phyloP scores from a whole-genome alignment of 2,113 vertebrate genomes.

The Aspidoscelis tigris region DNA sequence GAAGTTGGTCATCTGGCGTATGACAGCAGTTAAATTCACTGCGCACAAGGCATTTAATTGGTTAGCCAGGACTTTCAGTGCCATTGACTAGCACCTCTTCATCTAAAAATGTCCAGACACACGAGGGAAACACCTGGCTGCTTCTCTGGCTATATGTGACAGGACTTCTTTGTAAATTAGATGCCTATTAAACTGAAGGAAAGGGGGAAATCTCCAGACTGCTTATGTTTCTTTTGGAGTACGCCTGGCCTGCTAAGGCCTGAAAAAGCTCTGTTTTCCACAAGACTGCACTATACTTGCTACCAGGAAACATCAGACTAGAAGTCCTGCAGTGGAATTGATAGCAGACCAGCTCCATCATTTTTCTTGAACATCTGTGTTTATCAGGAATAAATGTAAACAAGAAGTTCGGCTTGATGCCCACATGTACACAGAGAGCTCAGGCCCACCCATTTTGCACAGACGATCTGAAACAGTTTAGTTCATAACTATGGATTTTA shows the following conservation, averaged over 20 bases:
- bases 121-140: conserved; percentile 30
- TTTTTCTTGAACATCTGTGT: neutral
- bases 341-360: neutral
- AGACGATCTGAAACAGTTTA: neutral
- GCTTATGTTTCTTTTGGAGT: conserved; percentile 13
- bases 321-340: neutral
- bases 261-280: neutral
- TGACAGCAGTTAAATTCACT: neutral
- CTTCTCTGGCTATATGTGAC: conserved; percentile 12
- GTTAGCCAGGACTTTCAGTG: conserved; percentile 2
- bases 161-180: neutral
- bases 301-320: neutral
- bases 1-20: neutral
- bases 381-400: conserved; percentile 4
- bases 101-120: conserved; percentile 16
- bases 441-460: neutral
- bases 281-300: neutral
- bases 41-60: neutral
- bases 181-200: neutral
- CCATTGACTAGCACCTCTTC: conserved; percentile 10
- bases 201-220: neutral
- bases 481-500: neutral
- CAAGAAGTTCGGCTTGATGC: neutral
- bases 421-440: neutral
- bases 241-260: neutral